Evolutionary conservation across 92 coral and sea anemone species (phyloP).

Genomic region (Porites rus): DNA sequence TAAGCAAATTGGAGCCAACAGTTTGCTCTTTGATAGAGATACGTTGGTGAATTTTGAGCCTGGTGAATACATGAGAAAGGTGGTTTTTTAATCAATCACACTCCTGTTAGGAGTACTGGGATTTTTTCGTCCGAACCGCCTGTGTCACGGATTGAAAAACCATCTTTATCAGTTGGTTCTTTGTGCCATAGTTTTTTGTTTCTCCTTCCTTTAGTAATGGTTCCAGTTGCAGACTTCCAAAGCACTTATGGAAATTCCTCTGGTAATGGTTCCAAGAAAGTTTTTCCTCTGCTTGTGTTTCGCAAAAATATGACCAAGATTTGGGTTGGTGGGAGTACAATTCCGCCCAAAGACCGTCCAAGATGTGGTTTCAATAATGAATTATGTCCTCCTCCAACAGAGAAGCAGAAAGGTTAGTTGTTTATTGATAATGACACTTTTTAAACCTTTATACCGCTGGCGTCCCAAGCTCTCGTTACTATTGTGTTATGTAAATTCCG

Average conservation of each 20-base stretch:
- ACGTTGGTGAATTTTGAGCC: no score
- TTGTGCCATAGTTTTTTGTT: not conserved
- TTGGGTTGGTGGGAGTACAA: slow-evolving; percentile 74
- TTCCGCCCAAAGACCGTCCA: slow-evolving; percentile 84
- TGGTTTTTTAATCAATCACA: no score
- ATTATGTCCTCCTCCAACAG: slow-evolving; percentile 55
- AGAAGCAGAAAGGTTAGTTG: not conserved
- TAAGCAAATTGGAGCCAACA: no score
- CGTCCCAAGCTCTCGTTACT: no score
- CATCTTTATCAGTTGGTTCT: not conserved
- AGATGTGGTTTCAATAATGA: slow-evolving; percentile 83
- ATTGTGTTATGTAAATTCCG: no score
- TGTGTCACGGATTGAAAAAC: no score
- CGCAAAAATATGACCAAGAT: slow-evolving; percentile 51
- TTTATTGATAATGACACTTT: not conserved
- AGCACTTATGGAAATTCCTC: slow-evolving; percentile 52
- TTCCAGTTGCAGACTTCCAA: slow-evolving; percentile 72
- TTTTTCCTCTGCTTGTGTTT: slow-evolving; percentile 65
- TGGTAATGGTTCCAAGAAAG: slow-evolving; percentile 30
- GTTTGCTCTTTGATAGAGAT: no score
- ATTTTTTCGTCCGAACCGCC: no score
- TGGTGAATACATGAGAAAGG: no score
- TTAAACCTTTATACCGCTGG: no score
- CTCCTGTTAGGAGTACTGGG: no score
- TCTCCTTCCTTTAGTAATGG: slow-evolving; percentile 34